Evolutionary conservation across 37 sponge, comb jelly and placozoan species (phyloP).

Genomic region (Oscarella lobularis): DNA sequence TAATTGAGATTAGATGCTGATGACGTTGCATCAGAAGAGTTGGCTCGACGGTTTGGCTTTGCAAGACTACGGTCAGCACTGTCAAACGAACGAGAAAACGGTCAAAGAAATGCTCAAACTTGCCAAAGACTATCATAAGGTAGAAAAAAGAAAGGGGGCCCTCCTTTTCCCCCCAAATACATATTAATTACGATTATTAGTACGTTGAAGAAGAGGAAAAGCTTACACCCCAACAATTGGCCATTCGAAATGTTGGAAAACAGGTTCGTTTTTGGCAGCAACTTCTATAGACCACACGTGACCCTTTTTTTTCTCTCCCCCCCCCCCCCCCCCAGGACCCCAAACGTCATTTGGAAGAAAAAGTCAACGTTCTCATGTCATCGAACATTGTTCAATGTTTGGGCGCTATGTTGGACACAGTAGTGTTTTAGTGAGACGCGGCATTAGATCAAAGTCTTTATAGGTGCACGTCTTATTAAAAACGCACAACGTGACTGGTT

Average conservation of each 20-base stretch:
- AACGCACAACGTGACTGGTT: too few species aligned
- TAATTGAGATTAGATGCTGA: slow-evolving; percentile 59
- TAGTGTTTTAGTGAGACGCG: slow-evolving; percentile 92
- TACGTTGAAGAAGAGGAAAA: slow-evolving; percentile 77
- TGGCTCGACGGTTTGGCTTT: slow-evolving; percentile 93
- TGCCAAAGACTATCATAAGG: slow-evolving; percentile 80
- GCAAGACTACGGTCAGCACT: slow-evolving; percentile 73
- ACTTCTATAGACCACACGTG: not conserved
- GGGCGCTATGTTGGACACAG: slow-evolving; percentile 95
- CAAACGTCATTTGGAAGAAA: slow-evolving; percentile 95
- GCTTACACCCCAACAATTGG: slow-evolving; percentile 88
- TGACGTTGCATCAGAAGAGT: slow-evolving; percentile 92
- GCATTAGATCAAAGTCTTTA: too few species aligned
- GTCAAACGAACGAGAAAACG: slow-evolving; percentile 58
- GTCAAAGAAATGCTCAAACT: slow-evolving; percentile 93
- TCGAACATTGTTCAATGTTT: slow-evolving; percentile 91
- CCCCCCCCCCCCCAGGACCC: slow-evolving; percentile 51
- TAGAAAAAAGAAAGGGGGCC: too few species aligned
- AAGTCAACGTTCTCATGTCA: slow-evolving; percentile 82
- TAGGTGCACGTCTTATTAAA: too few species aligned
- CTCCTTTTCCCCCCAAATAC: too few species aligned
- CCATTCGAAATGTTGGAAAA: slow-evolving; percentile 95
- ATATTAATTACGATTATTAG: not conserved
- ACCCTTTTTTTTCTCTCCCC: not conserved
- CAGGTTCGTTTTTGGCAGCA: slow-evolving; percentile 63